Percentiles rank a stretch among this genome's conserved stretches.
These are phyloP conservation scores for Lathamus discolor DNA, from an alignment of 2,113 vertebrate species.

Conservation along the genomic window DNA sequence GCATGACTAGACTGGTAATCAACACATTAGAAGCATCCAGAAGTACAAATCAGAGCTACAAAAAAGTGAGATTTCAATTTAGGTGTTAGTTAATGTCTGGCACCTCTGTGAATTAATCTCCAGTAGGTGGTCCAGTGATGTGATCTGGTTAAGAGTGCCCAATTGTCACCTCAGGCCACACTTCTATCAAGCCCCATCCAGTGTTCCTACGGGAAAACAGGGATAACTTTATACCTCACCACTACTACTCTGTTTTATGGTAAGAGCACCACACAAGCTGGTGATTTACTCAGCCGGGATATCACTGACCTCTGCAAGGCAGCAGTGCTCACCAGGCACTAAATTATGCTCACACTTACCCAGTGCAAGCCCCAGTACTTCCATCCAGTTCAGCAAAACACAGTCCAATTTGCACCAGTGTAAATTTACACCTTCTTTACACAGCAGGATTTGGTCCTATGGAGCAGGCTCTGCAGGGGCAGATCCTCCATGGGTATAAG, in stretches of 20 bases:
- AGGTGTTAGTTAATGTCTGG: background rate
- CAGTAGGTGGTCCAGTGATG: background rate
- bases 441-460: background rate
- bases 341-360: background rate
- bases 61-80: background rate
- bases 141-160: background rate
- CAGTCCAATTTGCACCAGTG: background rate
- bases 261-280: background rate
- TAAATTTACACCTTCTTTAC: background rate
- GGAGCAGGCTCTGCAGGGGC: background rate
- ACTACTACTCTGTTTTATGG: rapidly evolving
- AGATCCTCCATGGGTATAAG: background rate
- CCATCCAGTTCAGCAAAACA: background rate
- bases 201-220: rapidly evolving
- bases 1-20: background rate
- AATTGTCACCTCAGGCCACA: background rate
- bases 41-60: background rate
- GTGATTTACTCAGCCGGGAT: background rate
- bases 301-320: background rate
- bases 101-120: background rate
- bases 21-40: background rate
- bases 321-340: background rate
- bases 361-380: background rate
- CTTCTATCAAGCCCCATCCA: background rate
- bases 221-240: background rate